Evolutionary conservation across 1,140 invertebrate species (phyloP).

Genomic region (Scaptomyza hsui): DNA sequence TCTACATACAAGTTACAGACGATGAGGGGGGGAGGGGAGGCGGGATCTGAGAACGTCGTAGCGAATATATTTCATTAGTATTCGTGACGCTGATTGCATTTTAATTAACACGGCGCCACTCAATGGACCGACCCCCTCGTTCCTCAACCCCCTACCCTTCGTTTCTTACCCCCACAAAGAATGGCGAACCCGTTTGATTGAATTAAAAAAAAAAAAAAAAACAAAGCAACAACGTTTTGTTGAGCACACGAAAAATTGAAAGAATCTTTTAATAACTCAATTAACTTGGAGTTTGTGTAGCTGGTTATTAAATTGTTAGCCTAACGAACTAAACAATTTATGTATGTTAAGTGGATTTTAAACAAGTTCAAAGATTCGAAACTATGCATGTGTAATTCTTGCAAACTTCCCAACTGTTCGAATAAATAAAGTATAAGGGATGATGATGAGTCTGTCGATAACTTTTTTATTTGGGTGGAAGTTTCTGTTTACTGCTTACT

Average conservation of each 20-base stretch:
- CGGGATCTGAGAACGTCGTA: constrained; percentile 10
- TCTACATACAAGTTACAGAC: constrained; percentile 47
- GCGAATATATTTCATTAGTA: constrained; percentile 70
- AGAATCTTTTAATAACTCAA: constrained; percentile 76
- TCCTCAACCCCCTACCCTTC: neutral
- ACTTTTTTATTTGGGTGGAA: neutral
- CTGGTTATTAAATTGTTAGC: constrained; percentile 62
- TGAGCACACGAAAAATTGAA: constrained; percentile 56
- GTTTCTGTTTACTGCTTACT: constrained; percentile 44
- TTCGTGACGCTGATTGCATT: constrained; percentile 76
- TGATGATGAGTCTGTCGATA: constrained; percentile 5
- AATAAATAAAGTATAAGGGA: constrained; percentile 11
- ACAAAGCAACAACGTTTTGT: neutral
- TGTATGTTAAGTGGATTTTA: constrained; percentile 21
- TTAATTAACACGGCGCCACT: constrained; percentile 73
- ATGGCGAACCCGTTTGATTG: constrained; percentile 59
- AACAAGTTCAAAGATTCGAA: neutral
- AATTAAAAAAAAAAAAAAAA: constrained; percentile 25
- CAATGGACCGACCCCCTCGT: constrained; percentile 33
- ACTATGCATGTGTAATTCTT: neutral
- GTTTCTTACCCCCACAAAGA: constrained; percentile 1
- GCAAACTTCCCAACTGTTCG: constrained; percentile 1
- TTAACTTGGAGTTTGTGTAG: constrained; percentile 40
- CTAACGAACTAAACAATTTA: constrained; percentile 31
- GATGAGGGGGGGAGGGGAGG: too few relatives aligned